Evolutionary conservation across 2,113 vertebrate genomes (phyloP).

Genomic region (Marcusenius ussheri): DNA sequence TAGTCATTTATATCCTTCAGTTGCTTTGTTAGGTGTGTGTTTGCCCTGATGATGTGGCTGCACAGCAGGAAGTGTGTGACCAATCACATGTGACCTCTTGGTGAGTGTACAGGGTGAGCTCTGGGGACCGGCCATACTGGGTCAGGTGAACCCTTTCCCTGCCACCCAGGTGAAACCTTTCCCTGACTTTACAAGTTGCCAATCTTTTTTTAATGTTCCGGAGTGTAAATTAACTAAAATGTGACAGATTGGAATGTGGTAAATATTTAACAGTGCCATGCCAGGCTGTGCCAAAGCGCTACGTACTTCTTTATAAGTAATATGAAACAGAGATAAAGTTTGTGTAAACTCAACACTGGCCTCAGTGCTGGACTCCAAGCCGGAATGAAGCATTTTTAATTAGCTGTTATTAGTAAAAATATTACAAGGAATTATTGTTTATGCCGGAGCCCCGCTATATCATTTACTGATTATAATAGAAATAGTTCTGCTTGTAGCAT

Average conservation of each 20-base stretch:
- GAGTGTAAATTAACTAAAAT: slow-evolving; percentile 12
- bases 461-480: background rate
- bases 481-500: background rate
- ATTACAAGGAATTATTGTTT: background rate
- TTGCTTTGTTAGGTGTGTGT: background rate
- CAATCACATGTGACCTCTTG: background rate
- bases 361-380: background rate
- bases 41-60: background rate
- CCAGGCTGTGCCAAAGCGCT: slow-evolving; percentile 21
- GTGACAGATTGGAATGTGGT: slow-evolving; percentile 32
- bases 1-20: background rate
- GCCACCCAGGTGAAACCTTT: background rate
- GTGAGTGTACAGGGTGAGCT: background rate
- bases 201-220: background rate
- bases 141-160: background rate
- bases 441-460: background rate
- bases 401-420: background rate
- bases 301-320: slow-evolving; percentile 1
- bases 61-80: background rate
- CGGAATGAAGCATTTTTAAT: background rate
- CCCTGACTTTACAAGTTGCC: background rate
- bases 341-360: background rate
- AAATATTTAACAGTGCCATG: slow-evolving; percentile 42
- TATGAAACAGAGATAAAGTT: background rate
- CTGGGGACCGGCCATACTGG: background rate